These are phyloP conservation scores for Myotis daubentonii DNA, from an alignment of 2,797 vertebrate species.

Conservation along the genomic window DNA sequence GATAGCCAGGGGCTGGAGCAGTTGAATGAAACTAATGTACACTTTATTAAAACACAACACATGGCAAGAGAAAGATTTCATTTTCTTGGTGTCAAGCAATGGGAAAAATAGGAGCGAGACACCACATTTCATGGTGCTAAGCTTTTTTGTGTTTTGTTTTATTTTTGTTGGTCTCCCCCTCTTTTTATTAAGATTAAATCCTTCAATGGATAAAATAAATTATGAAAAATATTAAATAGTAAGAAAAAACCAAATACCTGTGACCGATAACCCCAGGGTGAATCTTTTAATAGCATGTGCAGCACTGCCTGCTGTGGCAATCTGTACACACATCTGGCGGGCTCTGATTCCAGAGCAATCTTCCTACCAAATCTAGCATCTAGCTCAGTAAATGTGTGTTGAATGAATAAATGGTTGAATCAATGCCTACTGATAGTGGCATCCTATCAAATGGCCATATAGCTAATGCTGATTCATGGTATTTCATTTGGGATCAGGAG, in stretches of 20 bases:
- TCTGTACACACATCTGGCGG: not conserved
- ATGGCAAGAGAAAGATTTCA: conserved; percentile 77
- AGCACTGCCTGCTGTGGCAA: not conserved
- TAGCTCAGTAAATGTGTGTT: not conserved
- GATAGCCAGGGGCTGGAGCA: conserved; percentile 91
- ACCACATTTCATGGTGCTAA: conserved; percentile 56
- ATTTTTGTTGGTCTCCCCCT: conserved; percentile 22
- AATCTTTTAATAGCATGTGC: not conserved
- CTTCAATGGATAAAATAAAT: conserved; percentile 64
- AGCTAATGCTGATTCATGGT: not conserved
- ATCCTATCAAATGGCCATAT: not conserved
- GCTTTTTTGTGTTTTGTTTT: conserved; percentile 59
- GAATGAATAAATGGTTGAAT: conserved; percentile 57
- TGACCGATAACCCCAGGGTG: conserved; percentile 1
- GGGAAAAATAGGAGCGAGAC: conserved; percentile 85
- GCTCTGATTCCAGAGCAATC: not conserved
- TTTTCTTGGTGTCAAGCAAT: conserved; percentile 87
- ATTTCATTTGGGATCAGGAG: not conserved
- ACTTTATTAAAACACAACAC: conserved; percentile 81
- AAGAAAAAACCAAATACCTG: conserved; percentile 23
- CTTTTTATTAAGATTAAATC: conserved; percentile 62
- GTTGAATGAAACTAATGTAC: conserved; percentile 90
- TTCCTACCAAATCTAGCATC: not conserved
- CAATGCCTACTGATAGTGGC: not conserved
- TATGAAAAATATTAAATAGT: conserved; percentile 47